Evolutionary conservation across 2,797 vertebrate genomes (phyloP), one percentile per base, ranked within the genome.

Genomic region (Thalassophryne amazonica): DNA sequence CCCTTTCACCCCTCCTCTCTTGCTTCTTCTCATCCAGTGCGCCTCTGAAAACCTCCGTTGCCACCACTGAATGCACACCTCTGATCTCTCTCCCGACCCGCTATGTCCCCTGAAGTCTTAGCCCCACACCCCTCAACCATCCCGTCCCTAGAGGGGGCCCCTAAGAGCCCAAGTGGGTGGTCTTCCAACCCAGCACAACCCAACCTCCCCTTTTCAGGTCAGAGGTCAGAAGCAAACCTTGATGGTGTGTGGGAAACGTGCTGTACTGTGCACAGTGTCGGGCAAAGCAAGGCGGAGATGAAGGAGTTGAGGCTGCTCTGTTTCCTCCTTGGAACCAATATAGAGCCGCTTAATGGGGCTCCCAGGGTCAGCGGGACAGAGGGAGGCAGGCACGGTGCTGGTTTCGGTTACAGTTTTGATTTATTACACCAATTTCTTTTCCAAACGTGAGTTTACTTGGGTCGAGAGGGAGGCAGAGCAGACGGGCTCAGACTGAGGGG

Each of bases 171-270:
- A 41, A 50, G 78, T 84, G 85, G 87, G 87, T 89, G 87, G 87
- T 87, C 87, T 55, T 51, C 36, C 36, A 30, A 17, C 17, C 22
- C 10, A 17, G 6, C 37, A 38, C 45, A 24, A 21, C 15, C 43
- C 36, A 38, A 3, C 31, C 45, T 42, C 57, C 40, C 30, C 31
- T 62, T 12, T 3, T 8, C 16, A 70, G 86, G 84, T 86, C 79
- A 84, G 56, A 73, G 73, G 87, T 88, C 85, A 84, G 66, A 84
- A 87, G 86, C 87, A 80, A 86, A 62, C 76, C 64, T 53, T 46
- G 30, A 74, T 73, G 79, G 73, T 70, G 77, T 88, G 87, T 89
- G 87, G 85, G 85, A 87, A 87, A 86, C 73, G 70, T 77, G 85
- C 65, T 57, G 29, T n/a, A 15, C 61, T 32, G 59, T 66, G 64